phyloP scores from a whole-genome alignment of 2,797 vertebrate species.

The Paguma larvata region DNA sequence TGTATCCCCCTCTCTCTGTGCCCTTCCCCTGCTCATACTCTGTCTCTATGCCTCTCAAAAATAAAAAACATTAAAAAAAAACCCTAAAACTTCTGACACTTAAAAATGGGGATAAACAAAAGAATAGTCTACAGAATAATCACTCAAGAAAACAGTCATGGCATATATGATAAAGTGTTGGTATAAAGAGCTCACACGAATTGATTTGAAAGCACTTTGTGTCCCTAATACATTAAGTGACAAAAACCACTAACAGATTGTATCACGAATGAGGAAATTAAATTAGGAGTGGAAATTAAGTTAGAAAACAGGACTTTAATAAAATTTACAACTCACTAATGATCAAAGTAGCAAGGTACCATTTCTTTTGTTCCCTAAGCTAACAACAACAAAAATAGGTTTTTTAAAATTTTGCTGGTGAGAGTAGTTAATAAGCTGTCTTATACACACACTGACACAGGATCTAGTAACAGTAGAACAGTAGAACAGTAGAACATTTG shows the following conservation, averaged over 20 bases:
- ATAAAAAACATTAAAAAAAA: no score
- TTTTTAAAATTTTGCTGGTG: neutral
- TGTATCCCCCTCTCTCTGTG: no score
- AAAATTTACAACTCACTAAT: neutral
- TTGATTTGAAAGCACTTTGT: neutral
- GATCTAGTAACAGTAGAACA: neutral
- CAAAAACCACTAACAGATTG: neutral
- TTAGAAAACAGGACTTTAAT: constrained; percentile 25
- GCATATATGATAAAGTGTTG: neutral
- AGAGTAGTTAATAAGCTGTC: neutral
- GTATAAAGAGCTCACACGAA: neutral
- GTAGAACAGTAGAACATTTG: neutral
- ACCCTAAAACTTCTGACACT: neutral
- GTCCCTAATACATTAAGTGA: neutral
- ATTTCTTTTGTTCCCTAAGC: constrained; percentile 44
- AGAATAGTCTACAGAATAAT: neutral
- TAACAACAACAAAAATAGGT: neutral
- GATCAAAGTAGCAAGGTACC: neutral
- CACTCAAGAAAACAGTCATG: neutral
- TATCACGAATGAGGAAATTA: neutral
- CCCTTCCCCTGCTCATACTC: no score
- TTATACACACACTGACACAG: neutral
- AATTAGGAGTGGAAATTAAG: neutral
- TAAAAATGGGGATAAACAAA: neutral
- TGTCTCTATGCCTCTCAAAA: no score